These are phyloP conservation scores for Trachelipus rathkii DNA, from an alignment of 1,140 invertebrate genomes.

Conservation along the genomic window DNA sequence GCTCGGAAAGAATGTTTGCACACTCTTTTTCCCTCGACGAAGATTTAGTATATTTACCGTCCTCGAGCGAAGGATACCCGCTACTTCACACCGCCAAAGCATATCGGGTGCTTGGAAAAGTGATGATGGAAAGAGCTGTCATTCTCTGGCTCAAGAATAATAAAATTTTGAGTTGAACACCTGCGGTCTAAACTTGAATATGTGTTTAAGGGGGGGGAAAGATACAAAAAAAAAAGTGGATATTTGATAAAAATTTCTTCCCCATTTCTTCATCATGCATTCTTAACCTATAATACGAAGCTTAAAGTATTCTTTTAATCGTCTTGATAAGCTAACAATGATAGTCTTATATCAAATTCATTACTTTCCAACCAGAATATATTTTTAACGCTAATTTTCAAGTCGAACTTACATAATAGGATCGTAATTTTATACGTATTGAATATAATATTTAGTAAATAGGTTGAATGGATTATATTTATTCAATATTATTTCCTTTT, in stretches of 20 bases:
- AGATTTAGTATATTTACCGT: not conserved
- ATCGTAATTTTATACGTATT: not conserved
- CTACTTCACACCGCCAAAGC: not conserved
- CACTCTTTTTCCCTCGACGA: not conserved
- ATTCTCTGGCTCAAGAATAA: not conserved
- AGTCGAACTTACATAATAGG: not conserved
- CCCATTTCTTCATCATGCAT: not conserved
- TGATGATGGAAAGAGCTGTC: not conserved
- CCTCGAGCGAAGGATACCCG: too few species aligned
- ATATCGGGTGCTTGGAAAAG: not conserved
- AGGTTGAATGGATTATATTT: not conserved
- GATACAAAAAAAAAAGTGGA: too few species aligned
- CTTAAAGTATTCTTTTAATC: not conserved
- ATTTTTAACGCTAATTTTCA: not conserved
- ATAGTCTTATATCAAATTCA: not conserved
- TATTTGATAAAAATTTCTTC: too few species aligned
- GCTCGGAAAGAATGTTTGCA: not conserved
- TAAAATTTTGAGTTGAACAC: conserved; percentile 4
- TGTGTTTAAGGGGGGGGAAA: too few species aligned
- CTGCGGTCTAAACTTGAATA: not conserved
- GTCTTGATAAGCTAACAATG: not conserved
- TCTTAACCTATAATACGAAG: not conserved
- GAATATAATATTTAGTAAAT: too few species aligned
- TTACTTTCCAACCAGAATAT: not conserved
- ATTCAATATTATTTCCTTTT: not conserved